Conservation (phyloP, 2,797 vertebrate species). For the Enteromius anoplus region DNA sequence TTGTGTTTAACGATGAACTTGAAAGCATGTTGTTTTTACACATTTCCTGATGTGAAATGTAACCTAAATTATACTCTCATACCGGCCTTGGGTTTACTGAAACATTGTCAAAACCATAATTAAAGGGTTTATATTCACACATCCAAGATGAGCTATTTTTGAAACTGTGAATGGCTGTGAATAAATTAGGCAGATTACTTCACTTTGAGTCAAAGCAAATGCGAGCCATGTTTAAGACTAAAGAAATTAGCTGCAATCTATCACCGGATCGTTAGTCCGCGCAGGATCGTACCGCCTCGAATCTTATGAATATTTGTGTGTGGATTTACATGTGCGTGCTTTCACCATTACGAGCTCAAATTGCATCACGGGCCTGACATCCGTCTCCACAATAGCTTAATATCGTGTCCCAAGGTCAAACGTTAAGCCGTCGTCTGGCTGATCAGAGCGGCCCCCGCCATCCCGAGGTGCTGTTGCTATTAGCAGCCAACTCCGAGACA, state of each 20-base stretch:
- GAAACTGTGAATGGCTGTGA: slow-evolving; percentile 56
- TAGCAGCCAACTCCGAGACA: slow-evolving; percentile 59
- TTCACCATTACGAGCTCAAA: slow-evolving; percentile 61
- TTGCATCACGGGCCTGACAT: slow-evolving; percentile 36
- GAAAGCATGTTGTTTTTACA: background rate
- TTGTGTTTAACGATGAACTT: background rate
- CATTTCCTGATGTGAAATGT: background rate
- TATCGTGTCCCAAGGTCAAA: slow-evolving; percentile 62
- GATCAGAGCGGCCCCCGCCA: slow-evolving; percentile 54
- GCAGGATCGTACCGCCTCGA: background rate
- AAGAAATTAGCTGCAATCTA: slow-evolving; percentile 12
- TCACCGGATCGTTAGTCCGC: background rate
- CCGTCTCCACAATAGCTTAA: slow-evolving; percentile 43
- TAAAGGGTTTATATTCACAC: slow-evolving; percentile 58
- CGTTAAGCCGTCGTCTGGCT: slow-evolving; percentile 55
- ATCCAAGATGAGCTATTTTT: slow-evolving; percentile 58
- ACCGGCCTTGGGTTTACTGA: slow-evolving; percentile 51
- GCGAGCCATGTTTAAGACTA: slow-evolving; percentile 39
- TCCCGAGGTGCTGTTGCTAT: slow-evolving; percentile 53
- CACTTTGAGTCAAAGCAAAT: slow-evolving; percentile 46
- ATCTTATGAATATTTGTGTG: slow-evolving; percentile 40
- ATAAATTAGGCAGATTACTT: slow-evolving; percentile 63
- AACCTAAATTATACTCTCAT: background rate
- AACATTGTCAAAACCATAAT: slow-evolving; percentile 55
- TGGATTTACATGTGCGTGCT: slow-evolving; percentile 27